Evolutionary conservation across 2,888 invertebrate genomes (phyloP).

Genomic region (Electrophaes corylata): DNA sequence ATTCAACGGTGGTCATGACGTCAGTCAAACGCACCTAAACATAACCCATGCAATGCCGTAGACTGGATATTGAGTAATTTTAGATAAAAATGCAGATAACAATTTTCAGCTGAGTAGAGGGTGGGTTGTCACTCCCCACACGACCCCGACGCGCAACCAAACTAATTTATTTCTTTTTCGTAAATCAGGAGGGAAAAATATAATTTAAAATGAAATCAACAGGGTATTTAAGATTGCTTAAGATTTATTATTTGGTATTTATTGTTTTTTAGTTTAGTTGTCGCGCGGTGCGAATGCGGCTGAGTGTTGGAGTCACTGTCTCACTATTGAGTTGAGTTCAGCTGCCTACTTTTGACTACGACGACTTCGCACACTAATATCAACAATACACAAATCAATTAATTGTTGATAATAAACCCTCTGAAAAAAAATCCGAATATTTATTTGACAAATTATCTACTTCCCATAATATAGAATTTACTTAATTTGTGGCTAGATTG

Average conservation of each 20-base stretch:
- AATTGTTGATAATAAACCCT: neutral
- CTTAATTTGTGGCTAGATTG: too few species aligned
- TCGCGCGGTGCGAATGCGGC: conserved; percentile 56
- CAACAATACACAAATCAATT: neutral
- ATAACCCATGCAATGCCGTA: neutral
- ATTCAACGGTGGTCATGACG: neutral
- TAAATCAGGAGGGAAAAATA: conserved; percentile 61
- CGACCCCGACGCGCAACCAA: conserved; percentile 29
- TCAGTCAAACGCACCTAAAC: neutral
- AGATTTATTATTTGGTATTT: conserved; percentile 81
- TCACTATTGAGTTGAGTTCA: conserved; percentile 37
- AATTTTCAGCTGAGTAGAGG: too few species aligned
- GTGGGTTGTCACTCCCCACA: conserved; percentile 12
- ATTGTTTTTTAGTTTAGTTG: conserved; percentile 57
- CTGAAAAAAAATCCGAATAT: too few species aligned
- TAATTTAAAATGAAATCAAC: conserved; percentile 77
- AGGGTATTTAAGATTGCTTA: conserved; percentile 84
- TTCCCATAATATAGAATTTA: too few species aligned
- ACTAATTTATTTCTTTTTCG: conserved; percentile 45
- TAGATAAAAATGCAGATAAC: neutral
- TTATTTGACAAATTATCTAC: too few species aligned
- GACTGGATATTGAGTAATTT: neutral
- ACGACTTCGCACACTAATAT: neutral
- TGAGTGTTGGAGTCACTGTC: conserved; percentile 46
- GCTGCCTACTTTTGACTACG: conserved; percentile 33